Conservation (phyloP, 2,888 invertebrate species). For the Encarsia formosa region DNA sequence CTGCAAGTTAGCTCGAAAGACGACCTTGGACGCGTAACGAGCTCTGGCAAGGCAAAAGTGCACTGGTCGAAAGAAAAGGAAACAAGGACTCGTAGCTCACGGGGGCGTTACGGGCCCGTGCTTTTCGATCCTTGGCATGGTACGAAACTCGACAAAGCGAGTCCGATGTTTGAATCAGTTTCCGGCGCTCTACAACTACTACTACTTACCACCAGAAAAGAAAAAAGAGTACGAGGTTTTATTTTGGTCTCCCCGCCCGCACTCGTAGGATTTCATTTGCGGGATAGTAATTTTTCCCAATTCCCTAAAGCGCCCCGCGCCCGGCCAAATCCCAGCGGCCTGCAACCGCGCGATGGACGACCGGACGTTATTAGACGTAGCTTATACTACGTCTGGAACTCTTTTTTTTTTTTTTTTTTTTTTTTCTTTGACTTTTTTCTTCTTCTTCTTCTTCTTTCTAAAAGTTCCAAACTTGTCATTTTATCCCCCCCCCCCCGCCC, state of each 20-base stretch:
- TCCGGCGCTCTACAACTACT: background rate
- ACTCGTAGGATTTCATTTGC: slow-evolving; percentile 32
- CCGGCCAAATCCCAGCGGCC: slow-evolving; percentile 4
- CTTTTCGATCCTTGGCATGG: too few relatives aligned
- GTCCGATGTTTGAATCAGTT: slow-evolving; percentile 22
- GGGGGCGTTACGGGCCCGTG: slow-evolving; percentile 17
- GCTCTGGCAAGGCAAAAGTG: background rate
- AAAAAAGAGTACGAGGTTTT: background rate
- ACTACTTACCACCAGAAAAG: background rate
- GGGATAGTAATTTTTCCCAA: slow-evolving; percentile 34
- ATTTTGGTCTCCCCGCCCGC: background rate
- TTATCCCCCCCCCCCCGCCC: too few relatives aligned
- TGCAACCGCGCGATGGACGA: slow-evolving; percentile 9
- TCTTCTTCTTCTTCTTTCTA: too few relatives aligned
- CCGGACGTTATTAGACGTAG: slow-evolving; percentile 19
- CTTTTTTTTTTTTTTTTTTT: too few relatives aligned
- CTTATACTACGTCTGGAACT: too few relatives aligned
- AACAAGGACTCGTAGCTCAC: background rate
- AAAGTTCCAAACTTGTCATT: too few relatives aligned
- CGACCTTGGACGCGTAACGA: slow-evolving; percentile 11
- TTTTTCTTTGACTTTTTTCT: too few relatives aligned
- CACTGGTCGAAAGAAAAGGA: background rate
- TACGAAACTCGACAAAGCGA: slow-evolving; percentile 19
- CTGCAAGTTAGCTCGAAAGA: too few relatives aligned
- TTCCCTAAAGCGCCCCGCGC: slow-evolving; percentile 24